These are phyloP conservation scores for Catharus fuscescens DNA, from an alignment of 2,113 vertebrate species.

Conservation along the genomic window DNA sequence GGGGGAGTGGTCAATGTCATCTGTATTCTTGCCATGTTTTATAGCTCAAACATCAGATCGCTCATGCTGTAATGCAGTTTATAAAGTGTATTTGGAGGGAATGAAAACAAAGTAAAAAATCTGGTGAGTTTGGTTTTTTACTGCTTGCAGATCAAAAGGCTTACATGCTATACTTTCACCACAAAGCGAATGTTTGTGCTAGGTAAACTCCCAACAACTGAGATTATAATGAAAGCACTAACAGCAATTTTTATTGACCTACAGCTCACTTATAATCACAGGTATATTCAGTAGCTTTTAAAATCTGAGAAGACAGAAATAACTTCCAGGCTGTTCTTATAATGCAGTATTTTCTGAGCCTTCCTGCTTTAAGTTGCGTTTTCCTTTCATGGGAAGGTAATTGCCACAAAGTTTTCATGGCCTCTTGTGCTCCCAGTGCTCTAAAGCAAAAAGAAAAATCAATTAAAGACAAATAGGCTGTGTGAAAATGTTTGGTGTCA, in stretches of 20 bases:
- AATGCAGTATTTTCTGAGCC: neutral
- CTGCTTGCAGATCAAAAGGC: slow-evolving; percentile 50
- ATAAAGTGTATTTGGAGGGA: slow-evolving; percentile 27
- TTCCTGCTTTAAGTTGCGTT: neutral
- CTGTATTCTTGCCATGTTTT: slow-evolving; percentile 45
- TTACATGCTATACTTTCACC: slow-evolving; percentile 38
- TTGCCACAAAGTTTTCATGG: neutral
- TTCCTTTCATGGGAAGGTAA: neutral
- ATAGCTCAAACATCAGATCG: slow-evolving; percentile 26
- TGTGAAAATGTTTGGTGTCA: neutral
- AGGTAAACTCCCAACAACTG: slow-evolving; percentile 60
- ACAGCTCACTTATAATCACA: slow-evolving; percentile 55
- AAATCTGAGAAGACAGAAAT: slow-evolving; percentile 1
- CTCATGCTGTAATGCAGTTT: neutral
- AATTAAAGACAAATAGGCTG: neutral
- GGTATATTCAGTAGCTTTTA: slow-evolving; percentile 60
- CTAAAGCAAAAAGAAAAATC: neutral
- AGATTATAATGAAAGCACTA: slow-evolving; percentile 63
- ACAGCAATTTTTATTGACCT: slow-evolving; percentile 62
- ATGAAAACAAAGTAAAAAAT: slow-evolving; percentile 53
- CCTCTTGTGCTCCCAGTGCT: neutral
- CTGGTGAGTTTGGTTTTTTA: neutral
- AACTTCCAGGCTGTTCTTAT: neutral
- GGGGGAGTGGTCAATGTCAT: slow-evolving; percentile 32
- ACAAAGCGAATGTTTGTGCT: slow-evolving; percentile 68